Evolutionary conservation across 2,888 invertebrate species (phyloP).

Genomic region (Diploptera punctata): DNA sequence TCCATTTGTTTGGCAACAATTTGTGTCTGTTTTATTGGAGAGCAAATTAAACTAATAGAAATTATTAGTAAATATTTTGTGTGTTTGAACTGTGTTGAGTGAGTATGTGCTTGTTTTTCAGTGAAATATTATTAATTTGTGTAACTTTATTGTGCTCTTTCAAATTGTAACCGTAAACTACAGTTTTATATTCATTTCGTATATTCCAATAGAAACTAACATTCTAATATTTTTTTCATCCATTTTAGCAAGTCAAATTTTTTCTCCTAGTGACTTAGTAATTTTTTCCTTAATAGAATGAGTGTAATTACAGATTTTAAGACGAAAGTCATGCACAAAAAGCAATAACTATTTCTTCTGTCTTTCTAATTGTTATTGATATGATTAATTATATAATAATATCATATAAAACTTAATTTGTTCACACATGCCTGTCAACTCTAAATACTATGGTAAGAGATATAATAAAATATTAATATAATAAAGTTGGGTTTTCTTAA

Average conservation of each 20-base stretch:
- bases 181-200: not conserved
- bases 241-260: not conserved
- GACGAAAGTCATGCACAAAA: conserved; percentile 4
- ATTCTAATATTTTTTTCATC: not conserved
- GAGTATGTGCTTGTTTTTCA: not conserved
- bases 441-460: not conserved
- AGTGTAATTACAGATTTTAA: conserved; percentile 18
- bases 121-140: not conserved
- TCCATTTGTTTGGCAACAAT: not conserved
- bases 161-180: not conserved
- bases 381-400: conserved; percentile 7
- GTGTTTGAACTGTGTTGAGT: no score
- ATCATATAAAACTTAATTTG: conserved; percentile 2
- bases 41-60: not conserved
- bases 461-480: no score
- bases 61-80: no score
- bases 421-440: not conserved
- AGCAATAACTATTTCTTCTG: conserved; percentile 1
- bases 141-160: not conserved
- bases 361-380: not conserved
- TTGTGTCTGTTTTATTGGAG: not conserved
- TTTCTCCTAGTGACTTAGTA: not conserved
- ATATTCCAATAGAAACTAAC: not conserved
- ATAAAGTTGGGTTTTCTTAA: no score
- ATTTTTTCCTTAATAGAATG: not conserved